A percentile compares a stretch with the other conserved stretches of the same genome.
Evolutionary conservation across 2,797 vertebrate genomes (phyloP).

Genomic region (Enteromius afrohamiltoni): DNA sequence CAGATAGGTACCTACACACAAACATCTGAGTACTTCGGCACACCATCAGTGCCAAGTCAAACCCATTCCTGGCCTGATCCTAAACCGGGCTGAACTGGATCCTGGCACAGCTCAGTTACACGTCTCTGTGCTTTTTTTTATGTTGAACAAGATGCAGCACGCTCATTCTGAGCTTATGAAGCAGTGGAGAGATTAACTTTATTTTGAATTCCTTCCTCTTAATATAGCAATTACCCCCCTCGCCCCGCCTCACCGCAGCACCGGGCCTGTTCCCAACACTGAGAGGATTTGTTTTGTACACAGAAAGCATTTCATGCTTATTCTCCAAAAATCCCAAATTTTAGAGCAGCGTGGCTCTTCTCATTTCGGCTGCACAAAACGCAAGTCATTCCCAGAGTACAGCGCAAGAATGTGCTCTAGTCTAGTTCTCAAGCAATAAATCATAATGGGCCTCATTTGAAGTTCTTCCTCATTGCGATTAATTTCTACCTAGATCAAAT

Average conservation of each 20-base stretch:
- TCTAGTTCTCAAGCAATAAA: conserved; percentile 1
- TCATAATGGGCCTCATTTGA: not conserved
- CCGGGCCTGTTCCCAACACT: conserved; percentile 66
- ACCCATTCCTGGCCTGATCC: conserved; percentile 25
- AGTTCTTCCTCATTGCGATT: not conserved
- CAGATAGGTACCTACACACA: not conserved
- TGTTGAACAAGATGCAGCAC: conserved; percentile 79
- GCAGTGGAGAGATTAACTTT: conserved; percentile 81
- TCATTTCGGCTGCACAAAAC: not conserved
- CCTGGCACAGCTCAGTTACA: conserved; percentile 66
- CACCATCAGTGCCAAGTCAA: conserved; percentile 14
- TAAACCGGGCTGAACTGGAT: conserved; percentile 57
- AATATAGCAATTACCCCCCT: conserved; percentile 78
- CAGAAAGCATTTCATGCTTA: conserved; percentile 66
- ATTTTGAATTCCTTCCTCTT: conserved; percentile 84
- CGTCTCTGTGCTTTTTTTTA: conserved; percentile 69
- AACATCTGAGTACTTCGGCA: not conserved
- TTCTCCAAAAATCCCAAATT: conserved; percentile 59
- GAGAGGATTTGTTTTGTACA: conserved; percentile 72
- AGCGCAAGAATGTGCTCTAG: not conserved
- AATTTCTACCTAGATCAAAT: not conserved
- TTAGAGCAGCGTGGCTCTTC: conserved; percentile 59
- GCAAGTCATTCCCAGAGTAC: conserved; percentile 34
- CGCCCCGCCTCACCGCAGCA: conserved; percentile 51
- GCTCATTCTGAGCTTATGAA: conserved; percentile 71